phyloP scores from a whole-genome alignment of 2,797 vertebrate genomes.

The Carduelis carduelis region DNA sequence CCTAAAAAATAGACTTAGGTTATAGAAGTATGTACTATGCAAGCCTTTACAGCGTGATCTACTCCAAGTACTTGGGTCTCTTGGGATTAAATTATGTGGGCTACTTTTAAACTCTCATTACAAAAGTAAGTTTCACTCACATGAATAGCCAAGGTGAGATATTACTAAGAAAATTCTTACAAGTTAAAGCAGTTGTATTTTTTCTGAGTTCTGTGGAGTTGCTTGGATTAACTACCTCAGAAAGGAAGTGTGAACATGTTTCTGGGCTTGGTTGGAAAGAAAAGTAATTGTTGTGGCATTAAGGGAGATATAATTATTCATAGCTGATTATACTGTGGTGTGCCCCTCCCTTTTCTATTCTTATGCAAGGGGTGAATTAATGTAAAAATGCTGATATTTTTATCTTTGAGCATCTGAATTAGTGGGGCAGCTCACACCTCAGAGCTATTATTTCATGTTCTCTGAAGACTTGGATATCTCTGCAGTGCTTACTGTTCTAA shows the following conservation, averaged over 20 bases:
- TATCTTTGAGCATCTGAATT: constrained; percentile 35
- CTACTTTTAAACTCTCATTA: background rate
- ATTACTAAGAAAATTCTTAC: background rate
- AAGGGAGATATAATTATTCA: background rate
- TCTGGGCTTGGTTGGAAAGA: background rate
- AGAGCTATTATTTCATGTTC: constrained; percentile 38
- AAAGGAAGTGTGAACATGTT: background rate
- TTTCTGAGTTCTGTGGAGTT: background rate
- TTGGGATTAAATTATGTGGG: background rate
- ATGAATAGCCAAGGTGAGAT: background rate
- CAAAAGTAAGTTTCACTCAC: background rate
- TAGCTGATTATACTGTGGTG: background rate
- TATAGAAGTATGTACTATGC: background rate
- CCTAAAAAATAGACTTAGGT: background rate
- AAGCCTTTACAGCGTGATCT: background rate
- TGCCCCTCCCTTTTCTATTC: constrained; percentile 11
- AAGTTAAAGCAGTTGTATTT: background rate
- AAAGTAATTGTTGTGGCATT: background rate
- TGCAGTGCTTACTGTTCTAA: background rate
- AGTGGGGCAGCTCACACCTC: constrained; percentile 52
- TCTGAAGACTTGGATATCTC: background rate
- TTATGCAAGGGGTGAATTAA: constrained; percentile 3
- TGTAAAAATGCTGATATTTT: constrained; percentile 28
- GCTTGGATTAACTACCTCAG: background rate
- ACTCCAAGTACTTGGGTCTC: background rate